These are phyloP conservation scores for Haplotaxodon microlepis DNA, from an alignment of 2,113 vertebrate species.

Conservation along the genomic window DNA sequence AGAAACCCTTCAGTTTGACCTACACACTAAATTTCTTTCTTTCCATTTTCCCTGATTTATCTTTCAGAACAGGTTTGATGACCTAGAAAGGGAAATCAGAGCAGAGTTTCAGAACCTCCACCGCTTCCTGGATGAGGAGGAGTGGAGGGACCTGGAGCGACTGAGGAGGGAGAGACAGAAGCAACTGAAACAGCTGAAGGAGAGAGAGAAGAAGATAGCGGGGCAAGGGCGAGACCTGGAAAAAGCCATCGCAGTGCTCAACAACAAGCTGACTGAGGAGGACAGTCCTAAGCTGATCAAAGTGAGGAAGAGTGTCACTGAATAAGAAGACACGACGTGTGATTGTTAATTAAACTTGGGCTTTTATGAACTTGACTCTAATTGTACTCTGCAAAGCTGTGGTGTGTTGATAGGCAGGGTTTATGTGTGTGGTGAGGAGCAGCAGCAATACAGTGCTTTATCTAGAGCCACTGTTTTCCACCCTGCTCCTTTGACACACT, in stretches of 20 bases:
- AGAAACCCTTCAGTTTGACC: background rate
- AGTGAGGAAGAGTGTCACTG: conserved; percentile 37
- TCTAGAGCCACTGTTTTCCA: background rate
- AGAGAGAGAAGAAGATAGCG: conserved; percentile 67
- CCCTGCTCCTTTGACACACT: background rate
- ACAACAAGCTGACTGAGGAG: conserved; percentile 67
- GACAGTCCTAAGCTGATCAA: conserved; percentile 66
- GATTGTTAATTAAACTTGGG: background rate
- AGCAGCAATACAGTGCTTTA: background rate
- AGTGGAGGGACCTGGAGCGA: conserved; percentile 57
- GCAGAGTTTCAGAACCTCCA: conserved; percentile 73
- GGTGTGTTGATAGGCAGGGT: background rate
- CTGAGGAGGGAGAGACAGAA: conserved; percentile 59
- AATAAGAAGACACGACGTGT: background rate
- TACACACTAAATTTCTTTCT: background rate
- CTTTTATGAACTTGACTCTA: background rate
- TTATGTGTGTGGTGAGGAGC: background rate
- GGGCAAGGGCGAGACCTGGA: conserved; percentile 64
- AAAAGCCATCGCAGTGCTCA: conserved; percentile 59
- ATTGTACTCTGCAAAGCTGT: background rate
- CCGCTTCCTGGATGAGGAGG: conserved; percentile 67
- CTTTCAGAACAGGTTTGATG: conserved; percentile 61
- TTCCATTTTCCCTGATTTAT: background rate
- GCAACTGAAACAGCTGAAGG: conserved; percentile 63
- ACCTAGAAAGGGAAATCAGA: conserved; percentile 63